Percentiles rank a stretch among this genome's conserved stretches.
Evolutionary conservation across 2,113 vertebrate species (phyloP).

Genomic region (Sapayoa aenigma): DNA sequence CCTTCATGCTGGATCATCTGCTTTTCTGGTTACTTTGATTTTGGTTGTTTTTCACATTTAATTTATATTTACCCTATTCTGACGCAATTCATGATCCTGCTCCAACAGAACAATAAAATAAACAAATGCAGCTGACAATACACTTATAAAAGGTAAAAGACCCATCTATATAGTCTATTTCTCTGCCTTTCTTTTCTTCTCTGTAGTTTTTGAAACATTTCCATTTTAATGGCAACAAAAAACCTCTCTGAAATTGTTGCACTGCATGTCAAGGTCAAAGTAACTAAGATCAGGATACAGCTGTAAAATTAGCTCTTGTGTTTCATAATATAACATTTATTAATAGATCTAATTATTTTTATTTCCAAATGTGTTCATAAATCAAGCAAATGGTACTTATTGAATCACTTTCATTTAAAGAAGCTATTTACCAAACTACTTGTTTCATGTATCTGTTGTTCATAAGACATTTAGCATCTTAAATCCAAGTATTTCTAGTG

Average conservation of each 20-base stretch:
- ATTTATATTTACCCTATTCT: neutral
- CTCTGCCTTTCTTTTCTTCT: neutral
- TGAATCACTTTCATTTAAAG: neutral
- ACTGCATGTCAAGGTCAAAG: neutral
- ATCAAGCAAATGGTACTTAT: neutral
- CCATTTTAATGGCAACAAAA: neutral
- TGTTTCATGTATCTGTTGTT: neutral
- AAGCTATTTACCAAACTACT: neutral
- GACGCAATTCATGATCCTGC: neutral
- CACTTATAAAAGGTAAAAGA: neutral
- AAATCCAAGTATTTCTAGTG: neutral
- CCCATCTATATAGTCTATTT: neutral
- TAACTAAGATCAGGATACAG: neutral
- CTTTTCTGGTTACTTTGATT: neutral
- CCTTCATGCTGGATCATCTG: neutral
- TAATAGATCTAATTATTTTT: conserved; percentile 14
- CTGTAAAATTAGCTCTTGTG: neutral
- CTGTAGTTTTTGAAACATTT: neutral
- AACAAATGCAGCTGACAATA: neutral
- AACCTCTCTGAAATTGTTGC: neutral
- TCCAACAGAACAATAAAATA: neutral
- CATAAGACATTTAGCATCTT: neutral
- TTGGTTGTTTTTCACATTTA: neutral
- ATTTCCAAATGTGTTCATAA: neutral
- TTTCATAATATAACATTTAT: conserved; percentile 3